phyloP scores from a whole-genome alignment of 2,888 invertebrate genomes.

The Aspidiotus rigidus region DNA sequence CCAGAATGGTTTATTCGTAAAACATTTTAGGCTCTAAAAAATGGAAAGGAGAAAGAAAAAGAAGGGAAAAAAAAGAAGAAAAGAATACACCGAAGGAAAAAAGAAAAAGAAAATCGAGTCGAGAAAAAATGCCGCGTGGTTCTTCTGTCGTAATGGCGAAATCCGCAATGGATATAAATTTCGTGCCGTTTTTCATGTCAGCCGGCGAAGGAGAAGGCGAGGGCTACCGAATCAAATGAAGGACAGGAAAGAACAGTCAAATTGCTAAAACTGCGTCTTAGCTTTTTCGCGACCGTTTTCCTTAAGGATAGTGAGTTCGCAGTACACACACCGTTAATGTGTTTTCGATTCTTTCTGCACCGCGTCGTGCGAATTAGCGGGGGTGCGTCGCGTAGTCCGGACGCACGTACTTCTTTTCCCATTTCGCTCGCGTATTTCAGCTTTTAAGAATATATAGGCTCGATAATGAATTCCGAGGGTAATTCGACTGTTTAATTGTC shows the following conservation, averaged over 20 bases:
- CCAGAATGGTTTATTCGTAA: not conserved
- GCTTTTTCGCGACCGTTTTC: slow-evolving; percentile 18
- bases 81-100: not conserved
- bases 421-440: not conserved
- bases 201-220: slow-evolving; percentile 9
- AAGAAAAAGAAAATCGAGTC: not conserved
- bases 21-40: not conserved
- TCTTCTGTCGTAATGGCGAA: slow-evolving; percentile 21
- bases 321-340: slow-evolving; percentile 2
- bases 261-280: slow-evolving; percentile 22
- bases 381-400: not conserved
- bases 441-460: not conserved
- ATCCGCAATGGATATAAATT: slow-evolving; percentile 30
- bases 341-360: slow-evolving; percentile 2
- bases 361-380: not conserved
- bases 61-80: not conserved
- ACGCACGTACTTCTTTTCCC: not conserved
- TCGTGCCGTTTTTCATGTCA: slow-evolving; percentile 26
- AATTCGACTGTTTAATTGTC: not conserved
- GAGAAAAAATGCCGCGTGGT: slow-evolving; percentile 12
- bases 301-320: slow-evolving; percentile 2
- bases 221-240: slow-evolving; percentile 18
- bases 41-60: not conserved
- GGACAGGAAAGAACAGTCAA: slow-evolving; percentile 10
- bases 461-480: not conserved